These are phyloP conservation scores for Anolis apletophallus DNA, from an alignment of 2,797 vertebrate genomes.

Conservation along the genomic window DNA sequence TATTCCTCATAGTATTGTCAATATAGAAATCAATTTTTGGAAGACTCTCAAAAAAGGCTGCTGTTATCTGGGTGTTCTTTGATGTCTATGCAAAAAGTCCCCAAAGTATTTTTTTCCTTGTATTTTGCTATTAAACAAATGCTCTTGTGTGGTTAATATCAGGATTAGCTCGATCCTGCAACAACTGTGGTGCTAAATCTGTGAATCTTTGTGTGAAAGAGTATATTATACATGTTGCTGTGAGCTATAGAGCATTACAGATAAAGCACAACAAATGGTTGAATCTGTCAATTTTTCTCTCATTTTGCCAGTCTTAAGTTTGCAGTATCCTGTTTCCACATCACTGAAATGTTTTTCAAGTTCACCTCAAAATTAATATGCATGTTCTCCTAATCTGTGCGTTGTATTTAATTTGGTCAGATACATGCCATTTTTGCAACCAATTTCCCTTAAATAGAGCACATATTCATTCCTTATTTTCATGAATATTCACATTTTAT, in stretches of 20 bases:
- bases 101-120: background rate
- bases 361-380: background rate
- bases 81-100: background rate
- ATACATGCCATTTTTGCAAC: background rate
- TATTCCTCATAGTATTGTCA: conserved; percentile 43
- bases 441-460: background rate
- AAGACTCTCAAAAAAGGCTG: conserved; percentile 4
- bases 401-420: background rate
- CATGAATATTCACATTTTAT: background rate
- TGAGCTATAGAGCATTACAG: background rate
- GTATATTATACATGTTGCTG: background rate
- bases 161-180: background rate
- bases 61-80: conserved; percentile 40
- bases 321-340: background rate
- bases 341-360: conserved; percentile 14
- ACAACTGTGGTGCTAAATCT: background rate
- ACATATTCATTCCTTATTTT: background rate
- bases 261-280: background rate
- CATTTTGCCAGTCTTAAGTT: background rate
- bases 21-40: conserved; percentile 16
- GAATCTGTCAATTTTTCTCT: background rate
- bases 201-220: too few species aligned
- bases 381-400: background rate
- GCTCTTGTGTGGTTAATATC: background rate
- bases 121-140: background rate